Evolutionary conservation across 2,888 invertebrate genomes (phyloP), one percentile per base, ranked within the genome.

Genomic region (Agrochola lychnidis): DNA sequence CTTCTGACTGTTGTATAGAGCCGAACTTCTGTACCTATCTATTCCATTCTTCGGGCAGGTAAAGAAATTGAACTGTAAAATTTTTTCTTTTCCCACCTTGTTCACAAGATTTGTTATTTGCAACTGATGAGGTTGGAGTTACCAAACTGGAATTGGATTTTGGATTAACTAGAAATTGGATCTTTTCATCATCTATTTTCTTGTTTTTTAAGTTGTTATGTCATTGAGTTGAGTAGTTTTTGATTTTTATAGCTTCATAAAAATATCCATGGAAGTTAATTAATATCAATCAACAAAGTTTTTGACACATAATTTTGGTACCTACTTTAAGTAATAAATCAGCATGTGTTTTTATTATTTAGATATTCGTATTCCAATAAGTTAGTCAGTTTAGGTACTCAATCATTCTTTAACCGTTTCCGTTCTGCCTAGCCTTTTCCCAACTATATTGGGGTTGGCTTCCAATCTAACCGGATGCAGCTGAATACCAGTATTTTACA

Each of bases 21-120:
- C 16, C 12, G 0, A 5, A 22, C 72, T 78, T 78, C 78, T 78
- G 64, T 9, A 3, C 1, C 0, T 12, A 16, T 0, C 0, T 72
- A n/a, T 64, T 36, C 4, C 6, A 12, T 53, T 56, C 19, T 71
- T 22, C 22, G 19, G 36, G 22, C 48, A 53, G 77, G 51, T 70
- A 53, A 62, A 77, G 76, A 73, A 73, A 85, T 83, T 73, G 53
- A 63, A 69, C 73, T 76, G 61, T 57, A 72, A 81, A 67, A 69
- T 73, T 81, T 83, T 84, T 83, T 70, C 73, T 73, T 73, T 69
- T 57, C 12, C 69, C 51, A 53, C 73, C 70, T 82, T 85, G 77
- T 84, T 87, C 75, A 63, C 57, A 76, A 87, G 86, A 83, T 87
- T 88, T 85, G 81, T 88, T 84, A 87, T 85, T 87, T 76, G 79